These are phyloP conservation scores for Podarcis raffonei DNA, from an alignment of 2,113 vertebrate species.

Conservation along the genomic window DNA sequence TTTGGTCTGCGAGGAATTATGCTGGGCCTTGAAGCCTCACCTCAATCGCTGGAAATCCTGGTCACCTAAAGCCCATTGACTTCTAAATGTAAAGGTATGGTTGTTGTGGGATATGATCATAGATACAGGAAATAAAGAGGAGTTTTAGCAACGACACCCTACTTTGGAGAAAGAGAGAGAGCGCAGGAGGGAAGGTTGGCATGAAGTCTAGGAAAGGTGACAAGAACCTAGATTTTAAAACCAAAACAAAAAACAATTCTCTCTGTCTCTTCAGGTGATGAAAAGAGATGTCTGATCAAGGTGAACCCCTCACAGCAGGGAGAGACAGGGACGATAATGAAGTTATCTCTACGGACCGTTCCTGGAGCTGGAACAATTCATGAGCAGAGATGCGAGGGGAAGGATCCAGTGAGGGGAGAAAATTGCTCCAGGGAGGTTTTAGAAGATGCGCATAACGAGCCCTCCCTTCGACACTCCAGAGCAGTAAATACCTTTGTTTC, in stretches of 20 bases:
- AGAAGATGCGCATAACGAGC: background rate
- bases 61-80: background rate
- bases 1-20: background rate
- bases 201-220: background rate
- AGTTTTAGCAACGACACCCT: background rate
- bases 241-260: background rate
- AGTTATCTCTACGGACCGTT: background rate
- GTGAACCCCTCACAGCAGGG: background rate
- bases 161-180: background rate
- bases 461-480: background rate
- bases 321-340: background rate
- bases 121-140: background rate
- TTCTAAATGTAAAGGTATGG: background rate
- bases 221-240: background rate
- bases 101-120: background rate
- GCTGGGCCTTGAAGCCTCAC: background rate
- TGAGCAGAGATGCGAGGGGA: background rate
- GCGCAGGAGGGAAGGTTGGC: no score
- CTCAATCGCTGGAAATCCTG: background rate
- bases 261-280: constrained; percentile 13
- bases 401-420: background rate
- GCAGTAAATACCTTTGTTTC: background rate
- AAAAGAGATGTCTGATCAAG: constrained; percentile 6
- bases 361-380: background rate
- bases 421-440: background rate